Evolutionary conservation across 2,113 vertebrate species (phyloP).

Genomic region (Aptenodytes forsteri): DNA sequence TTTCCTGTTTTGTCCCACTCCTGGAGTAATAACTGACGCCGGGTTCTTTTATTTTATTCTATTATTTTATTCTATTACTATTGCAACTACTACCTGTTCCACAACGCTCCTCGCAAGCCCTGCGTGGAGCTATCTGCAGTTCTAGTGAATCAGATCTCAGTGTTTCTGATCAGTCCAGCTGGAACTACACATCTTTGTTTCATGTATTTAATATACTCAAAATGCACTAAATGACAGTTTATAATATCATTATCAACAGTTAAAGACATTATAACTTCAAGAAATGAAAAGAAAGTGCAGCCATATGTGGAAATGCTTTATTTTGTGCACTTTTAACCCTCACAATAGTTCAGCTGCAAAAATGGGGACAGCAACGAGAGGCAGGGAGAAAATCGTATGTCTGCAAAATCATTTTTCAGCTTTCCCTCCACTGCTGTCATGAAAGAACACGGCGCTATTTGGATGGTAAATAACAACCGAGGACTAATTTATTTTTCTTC

Average conservation of each 20-base stretch:
- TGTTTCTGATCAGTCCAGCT: constrained; percentile 67
- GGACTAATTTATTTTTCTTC: constrained; percentile 71
- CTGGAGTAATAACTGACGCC: not conserved
- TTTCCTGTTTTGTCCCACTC: not conserved
- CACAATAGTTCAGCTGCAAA: constrained; percentile 56
- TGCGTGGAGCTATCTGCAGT: not conserved
- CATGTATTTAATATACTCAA: constrained; percentile 75
- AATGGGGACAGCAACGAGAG: constrained; percentile 14
- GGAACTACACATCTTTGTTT: constrained; percentile 67
- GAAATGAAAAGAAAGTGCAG: constrained; percentile 80
- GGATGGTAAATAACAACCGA: constrained; percentile 73
- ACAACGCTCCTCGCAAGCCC: not conserved
- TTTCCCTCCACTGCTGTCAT: constrained; percentile 44
- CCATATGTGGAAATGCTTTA: constrained; percentile 80
- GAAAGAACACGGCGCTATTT: constrained; percentile 60
- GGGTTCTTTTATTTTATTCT: not conserved
- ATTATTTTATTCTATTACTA: not conserved
- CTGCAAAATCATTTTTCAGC: constrained; percentile 67
- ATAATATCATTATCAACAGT: constrained; percentile 85
- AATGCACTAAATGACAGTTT: constrained; percentile 81
- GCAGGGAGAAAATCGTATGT: constrained; percentile 8
- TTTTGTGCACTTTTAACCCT: constrained; percentile 78
- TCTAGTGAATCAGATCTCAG: not conserved
- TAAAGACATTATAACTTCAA: constrained; percentile 82
- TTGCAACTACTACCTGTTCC: not conserved